Base-by-base conservation (phyloP, 1,140 invertebrate genomes). In the Ladona fulva region DNA sequence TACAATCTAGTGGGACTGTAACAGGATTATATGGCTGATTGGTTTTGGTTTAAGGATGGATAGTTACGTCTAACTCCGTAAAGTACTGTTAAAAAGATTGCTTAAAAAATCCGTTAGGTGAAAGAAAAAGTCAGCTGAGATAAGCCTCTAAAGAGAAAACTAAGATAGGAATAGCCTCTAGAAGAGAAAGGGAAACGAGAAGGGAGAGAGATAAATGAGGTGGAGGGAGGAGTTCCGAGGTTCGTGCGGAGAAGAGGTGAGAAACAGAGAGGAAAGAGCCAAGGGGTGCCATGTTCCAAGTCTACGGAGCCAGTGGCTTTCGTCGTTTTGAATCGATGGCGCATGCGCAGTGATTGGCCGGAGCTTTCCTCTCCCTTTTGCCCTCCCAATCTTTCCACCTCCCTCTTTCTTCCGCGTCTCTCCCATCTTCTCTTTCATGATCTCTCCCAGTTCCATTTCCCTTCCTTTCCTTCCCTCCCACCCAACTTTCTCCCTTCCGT, bases 271-370 rank as follows among this genome's bases (percentile, higher is more conserved):
- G n/a, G 52, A 66, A 12, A 66, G 52, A 66, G 52, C 3, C 1
- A 66, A 66, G 52, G 52, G 52, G 52, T 22, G 52, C 52, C 52
- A 66, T 66, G 52, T 66, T 66, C 52, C 52, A 66, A 66, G 52
- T 66, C 52, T 12, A 66, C 52, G 52, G 52, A 66, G 52, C 52
- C 52, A 66, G 52, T 66, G 52, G 52, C 52, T 66, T 66, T 66
- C n/a, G 52, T 22, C 52, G 52, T 66, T 66, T 66, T 3, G 52
- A 66, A 66, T 66, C 52, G 52, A 66, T 66, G 52, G 12, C 52
- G 52, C 52, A 66, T 66, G 52, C 52, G 52, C 52, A 6, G 3
- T 12, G 52, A 66, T 6, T 22, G 5, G 52, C 1, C 44, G 10
- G 44, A 52, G 44, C 44, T 10, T n/a, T n/a, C n/a, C n/a, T n/a